Evolutionary conservation across 2,888 invertebrate species (phyloP).

Genomic region (Carpatolechia fugitivella): DNA sequence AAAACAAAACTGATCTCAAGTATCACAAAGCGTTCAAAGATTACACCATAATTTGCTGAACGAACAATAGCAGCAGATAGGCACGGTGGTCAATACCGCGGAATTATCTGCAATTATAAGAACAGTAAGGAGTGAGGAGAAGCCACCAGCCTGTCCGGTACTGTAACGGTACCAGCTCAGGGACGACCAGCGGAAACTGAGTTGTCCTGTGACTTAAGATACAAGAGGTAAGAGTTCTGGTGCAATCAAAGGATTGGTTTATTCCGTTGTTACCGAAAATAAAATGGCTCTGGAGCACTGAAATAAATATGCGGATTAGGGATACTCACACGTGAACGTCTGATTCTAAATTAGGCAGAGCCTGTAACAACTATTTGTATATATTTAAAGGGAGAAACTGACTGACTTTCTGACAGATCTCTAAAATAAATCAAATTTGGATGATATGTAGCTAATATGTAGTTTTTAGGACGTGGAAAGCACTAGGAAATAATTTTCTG

Average conservation of each 20-base stretch:
- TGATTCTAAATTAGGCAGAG: too few relatives aligned
- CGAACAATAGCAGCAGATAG: conserved; percentile 37
- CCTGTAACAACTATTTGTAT: too few relatives aligned
- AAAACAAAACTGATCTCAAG: background rate
- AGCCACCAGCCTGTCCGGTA: conserved; percentile 46
- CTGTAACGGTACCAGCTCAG: conserved; percentile 62
- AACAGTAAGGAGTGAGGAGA: conserved; percentile 54
- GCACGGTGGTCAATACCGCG: conserved; percentile 41
- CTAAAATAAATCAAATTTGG: too few relatives aligned
- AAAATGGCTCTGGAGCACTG: too few relatives aligned
- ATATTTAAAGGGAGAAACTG: too few relatives aligned
- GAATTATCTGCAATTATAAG: conserved; percentile 74
- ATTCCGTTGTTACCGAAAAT: too few relatives aligned
- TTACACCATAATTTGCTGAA: conserved; percentile 33
- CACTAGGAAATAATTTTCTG: too few relatives aligned
- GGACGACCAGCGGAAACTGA: conserved; percentile 54
- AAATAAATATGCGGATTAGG: too few relatives aligned
- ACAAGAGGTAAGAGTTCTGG: background rate
- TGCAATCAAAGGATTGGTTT: background rate
- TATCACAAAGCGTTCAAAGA: background rate
- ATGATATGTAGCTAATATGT: too few relatives aligned
- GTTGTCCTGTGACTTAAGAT: conserved; percentile 22
- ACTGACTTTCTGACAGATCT: too few relatives aligned
- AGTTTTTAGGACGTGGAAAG: too few relatives aligned
- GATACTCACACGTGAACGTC: too few relatives aligned